Evolutionary conservation across 2,797 vertebrate species (phyloP).

Genomic region (Coregonus ussuriensis): DNA sequence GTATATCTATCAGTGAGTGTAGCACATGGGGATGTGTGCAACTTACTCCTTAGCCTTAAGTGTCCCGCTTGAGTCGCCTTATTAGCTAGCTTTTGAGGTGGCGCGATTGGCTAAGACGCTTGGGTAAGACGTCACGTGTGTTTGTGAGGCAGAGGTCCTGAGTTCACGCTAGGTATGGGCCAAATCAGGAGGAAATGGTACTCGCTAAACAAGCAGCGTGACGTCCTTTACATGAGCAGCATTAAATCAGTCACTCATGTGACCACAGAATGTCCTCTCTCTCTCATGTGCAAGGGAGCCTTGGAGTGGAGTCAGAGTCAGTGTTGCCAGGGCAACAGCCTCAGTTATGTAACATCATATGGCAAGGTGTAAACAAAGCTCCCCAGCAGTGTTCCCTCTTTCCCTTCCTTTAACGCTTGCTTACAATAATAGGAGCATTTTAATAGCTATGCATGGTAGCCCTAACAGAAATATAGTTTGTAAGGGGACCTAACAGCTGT

Average conservation of each 20-base stretch:
- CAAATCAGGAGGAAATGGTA: no score
- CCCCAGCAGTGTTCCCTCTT: slow-evolving; percentile 3
- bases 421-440: slow-evolving; percentile 13
- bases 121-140: no score
- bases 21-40: background rate
- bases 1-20: background rate
- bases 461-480: slow-evolving; percentile 38
- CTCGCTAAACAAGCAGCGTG: background rate
- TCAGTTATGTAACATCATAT: slow-evolving; percentile 74
- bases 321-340: slow-evolving; percentile 66
- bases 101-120: no score
- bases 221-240: background rate
- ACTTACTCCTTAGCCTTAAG: background rate
- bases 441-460: background rate
- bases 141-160: no score
- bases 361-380: slow-evolving; percentile 67
- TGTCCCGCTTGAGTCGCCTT: no score
- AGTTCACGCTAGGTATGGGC: no score
- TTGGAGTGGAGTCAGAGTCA: slow-evolving; percentile 37
- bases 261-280: slow-evolving; percentile 36
- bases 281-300: slow-evolving; percentile 14
- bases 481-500: background rate
- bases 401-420: slow-evolving; percentile 5
- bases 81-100: no score
- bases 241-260: slow-evolving; percentile 45